phyloP scores from a whole-genome alignment of 2,888 invertebrate species.

The Drosophila mulleri region DNA sequence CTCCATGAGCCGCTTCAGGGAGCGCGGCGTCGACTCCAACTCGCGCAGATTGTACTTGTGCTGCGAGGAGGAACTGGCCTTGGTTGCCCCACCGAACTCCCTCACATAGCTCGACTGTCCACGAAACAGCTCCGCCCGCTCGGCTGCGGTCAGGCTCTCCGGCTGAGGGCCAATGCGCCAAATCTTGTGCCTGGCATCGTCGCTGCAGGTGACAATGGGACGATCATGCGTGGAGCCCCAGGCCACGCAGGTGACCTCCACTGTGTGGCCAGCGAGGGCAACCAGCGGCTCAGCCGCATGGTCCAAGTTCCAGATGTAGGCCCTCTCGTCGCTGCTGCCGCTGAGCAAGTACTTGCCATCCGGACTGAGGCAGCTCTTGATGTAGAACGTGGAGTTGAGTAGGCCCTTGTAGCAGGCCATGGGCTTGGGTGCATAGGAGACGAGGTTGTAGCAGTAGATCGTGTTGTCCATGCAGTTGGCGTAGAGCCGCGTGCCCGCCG shows the following conservation, averaged over 20 bases:
- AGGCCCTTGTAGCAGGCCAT: slow-evolving; percentile 90
- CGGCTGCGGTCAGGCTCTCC: slow-evolving; percentile 85
- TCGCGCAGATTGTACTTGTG: slow-evolving; percentile 81
- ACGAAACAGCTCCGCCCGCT: slow-evolving; percentile 83
- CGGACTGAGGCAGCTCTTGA: slow-evolving; percentile 92
- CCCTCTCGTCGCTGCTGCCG: slow-evolving; percentile 94
- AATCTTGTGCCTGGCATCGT: slow-evolving; percentile 91
- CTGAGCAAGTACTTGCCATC: slow-evolving; percentile 93
- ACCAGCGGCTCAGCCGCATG: slow-evolving; percentile 88
- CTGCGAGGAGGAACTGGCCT: slow-evolving; percentile 11
- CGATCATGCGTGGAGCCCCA: slow-evolving; percentile 89
- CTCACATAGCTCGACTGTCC: slow-evolving; percentile 86
- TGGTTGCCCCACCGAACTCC: slow-evolving; percentile 58
- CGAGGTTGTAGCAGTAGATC: slow-evolving; percentile 93
- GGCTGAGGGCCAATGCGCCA: slow-evolving; percentile 89
- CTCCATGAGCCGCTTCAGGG: slow-evolving; percentile 85
- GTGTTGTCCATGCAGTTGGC: slow-evolving; percentile 95
- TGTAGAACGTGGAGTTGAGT: slow-evolving; percentile 92
- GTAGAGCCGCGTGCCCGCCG: slow-evolving; percentile 89
- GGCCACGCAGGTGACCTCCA: slow-evolving; percentile 95
- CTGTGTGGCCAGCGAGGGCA: slow-evolving; percentile 90
- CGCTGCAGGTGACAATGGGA: slow-evolving; percentile 92
- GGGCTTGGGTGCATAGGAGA: slow-evolving; percentile 89
- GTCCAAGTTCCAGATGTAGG: slow-evolving; percentile 93
- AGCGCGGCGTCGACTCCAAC: slow-evolving; percentile 86